These are phyloP conservation scores for Caracal caracal DNA, from an alignment of 2,113 vertebrate species.

Conservation along the genomic window DNA sequence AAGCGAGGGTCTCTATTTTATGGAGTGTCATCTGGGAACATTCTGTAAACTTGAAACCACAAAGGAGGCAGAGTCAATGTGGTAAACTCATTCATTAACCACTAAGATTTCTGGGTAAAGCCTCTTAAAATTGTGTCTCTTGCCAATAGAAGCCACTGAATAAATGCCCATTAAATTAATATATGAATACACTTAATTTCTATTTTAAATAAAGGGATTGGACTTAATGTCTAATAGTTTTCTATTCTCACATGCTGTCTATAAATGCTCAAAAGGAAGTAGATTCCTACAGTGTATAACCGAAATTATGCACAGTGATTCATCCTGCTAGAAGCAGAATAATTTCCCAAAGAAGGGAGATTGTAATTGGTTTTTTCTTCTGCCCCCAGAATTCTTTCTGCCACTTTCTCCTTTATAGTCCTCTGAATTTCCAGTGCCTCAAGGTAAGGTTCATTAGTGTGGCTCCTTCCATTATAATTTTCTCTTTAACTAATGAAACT, in stretches of 20 bases:
- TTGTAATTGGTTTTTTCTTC: background rate
- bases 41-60: conserved; percentile 42
- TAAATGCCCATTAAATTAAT: conserved; percentile 42
- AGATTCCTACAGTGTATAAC: background rate
- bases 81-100: conserved; percentile 2
- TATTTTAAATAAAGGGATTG: background rate
- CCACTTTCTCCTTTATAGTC: background rate
- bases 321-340: background rate
- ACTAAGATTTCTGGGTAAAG: background rate
- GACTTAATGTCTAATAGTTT: background rate
- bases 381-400: background rate
- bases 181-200: background rate
- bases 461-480: background rate
- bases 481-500: background rate
- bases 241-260: background rate
- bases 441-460: background rate
- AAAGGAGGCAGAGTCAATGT: background rate
- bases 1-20: background rate
- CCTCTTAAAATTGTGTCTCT: conserved; percentile 1
- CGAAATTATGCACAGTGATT: background rate
- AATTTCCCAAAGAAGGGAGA: background rate
- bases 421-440: background rate
- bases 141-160: background rate
- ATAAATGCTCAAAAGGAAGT: background rate
- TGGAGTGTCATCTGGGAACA: background rate